These are phyloP conservation scores for Danaus melanippus DNA, from an alignment of 1,140 invertebrate species.

Conservation along the genomic window DNA sequence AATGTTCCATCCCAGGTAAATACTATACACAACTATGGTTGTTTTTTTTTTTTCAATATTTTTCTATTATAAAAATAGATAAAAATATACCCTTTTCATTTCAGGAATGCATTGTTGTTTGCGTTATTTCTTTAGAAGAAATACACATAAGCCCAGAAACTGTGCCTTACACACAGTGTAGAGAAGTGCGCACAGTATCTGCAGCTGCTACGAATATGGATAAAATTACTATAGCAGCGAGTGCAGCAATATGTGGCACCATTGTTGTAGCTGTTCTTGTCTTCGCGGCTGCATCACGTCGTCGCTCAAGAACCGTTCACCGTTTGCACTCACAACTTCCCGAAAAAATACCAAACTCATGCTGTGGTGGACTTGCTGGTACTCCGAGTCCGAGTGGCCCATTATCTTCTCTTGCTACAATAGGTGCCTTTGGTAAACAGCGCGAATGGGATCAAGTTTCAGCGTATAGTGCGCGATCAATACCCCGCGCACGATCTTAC, in stretches of 20 bases:
- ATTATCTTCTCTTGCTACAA: slow-evolving; percentile 85
- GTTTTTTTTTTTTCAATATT: too few relatives aligned
- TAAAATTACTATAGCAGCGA: slow-evolving; percentile 93
- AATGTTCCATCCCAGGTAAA: slow-evolving; percentile 88
- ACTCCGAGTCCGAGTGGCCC: slow-evolving; percentile 83
- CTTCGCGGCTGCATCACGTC: slow-evolving; percentile 87
- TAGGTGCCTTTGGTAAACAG: slow-evolving; percentile 85
- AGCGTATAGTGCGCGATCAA: slow-evolving; percentile 90
- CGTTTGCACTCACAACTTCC: slow-evolving; percentile 79
- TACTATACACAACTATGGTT: too few relatives aligned
- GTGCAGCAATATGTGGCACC: slow-evolving; percentile 93
- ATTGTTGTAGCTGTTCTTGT: slow-evolving; percentile 90
- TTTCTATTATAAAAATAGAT: neutral
- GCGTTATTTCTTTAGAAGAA: slow-evolving; percentile 91
- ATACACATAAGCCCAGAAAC: slow-evolving; percentile 87
- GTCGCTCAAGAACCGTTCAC: slow-evolving; percentile 82
- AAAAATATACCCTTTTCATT: slow-evolving; percentile 13
- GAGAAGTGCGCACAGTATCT: slow-evolving; percentile 88
- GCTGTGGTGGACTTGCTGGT: slow-evolving; percentile 79
- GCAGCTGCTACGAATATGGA: slow-evolving; percentile 90
- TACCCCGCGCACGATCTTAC: slow-evolving; percentile 87
- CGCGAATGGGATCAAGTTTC: slow-evolving; percentile 96
- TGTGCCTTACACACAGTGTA: slow-evolving; percentile 89
- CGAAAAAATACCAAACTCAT: slow-evolving; percentile 77
- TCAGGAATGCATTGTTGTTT: slow-evolving; percentile 93